These are phyloP conservation scores for Buphagus erythrorhynchus DNA, from an alignment of 2,797 vertebrate genomes.

Conservation along the genomic window DNA sequence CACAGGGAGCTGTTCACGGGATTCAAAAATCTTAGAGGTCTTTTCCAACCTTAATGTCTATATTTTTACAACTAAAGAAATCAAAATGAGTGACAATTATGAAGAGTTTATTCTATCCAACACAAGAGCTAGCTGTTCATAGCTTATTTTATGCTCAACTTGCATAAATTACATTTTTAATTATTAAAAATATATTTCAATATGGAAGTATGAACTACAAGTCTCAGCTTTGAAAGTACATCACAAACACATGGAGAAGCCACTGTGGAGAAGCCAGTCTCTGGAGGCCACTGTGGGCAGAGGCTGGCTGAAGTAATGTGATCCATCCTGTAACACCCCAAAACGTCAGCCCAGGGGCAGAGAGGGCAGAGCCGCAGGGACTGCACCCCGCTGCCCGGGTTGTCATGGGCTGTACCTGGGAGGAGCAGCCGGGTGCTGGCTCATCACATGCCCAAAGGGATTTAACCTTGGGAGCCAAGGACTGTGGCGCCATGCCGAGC, in stretches of 20 bases:
- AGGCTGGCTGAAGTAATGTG: neutral
- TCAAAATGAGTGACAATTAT: constrained; percentile 46
- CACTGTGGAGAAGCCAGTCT: too few species aligned
- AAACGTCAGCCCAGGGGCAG: rapidly evolving
- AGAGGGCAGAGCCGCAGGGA: too few species aligned
- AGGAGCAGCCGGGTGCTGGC: neutral
- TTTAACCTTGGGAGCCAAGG: neutral
- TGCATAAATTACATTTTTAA: neutral
- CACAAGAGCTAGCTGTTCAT: neutral
- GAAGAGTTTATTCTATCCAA: neutral
- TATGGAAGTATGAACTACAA: neutral
- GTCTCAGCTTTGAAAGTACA: neutral
- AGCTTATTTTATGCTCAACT: neutral
- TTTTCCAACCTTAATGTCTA: neutral
- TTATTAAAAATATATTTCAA: neutral
- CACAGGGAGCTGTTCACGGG: rapidly evolving
- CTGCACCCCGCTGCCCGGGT: rapidly evolving
- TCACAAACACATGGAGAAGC: neutral
- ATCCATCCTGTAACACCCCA: rapidly evolving
- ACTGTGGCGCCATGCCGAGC: rapidly evolving
- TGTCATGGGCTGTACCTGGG: rapidly evolving
- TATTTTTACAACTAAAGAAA: constrained; percentile 41
- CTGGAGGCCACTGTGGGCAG: too few species aligned
- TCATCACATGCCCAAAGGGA: rapidly evolving
- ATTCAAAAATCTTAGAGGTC: too few species aligned